A percentile compares a stretch with the other conserved stretches of the same genome.
These are phyloP conservation scores for Dicyrtoma fusca DNA, from an alignment of 2,888 invertebrate species.

Conservation along the genomic window DNA sequence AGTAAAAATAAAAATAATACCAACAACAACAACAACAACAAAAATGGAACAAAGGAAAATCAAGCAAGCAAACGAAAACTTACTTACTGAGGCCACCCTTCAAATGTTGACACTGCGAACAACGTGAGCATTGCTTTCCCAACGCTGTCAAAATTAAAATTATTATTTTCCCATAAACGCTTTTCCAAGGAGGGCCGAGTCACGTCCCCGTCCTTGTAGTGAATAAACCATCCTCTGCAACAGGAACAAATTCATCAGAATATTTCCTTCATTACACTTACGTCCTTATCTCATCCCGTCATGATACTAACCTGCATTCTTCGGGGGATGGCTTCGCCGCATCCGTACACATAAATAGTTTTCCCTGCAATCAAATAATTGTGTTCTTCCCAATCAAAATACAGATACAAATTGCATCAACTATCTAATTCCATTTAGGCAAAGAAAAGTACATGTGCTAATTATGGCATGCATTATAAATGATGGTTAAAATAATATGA, in stretches of 20 bases:
- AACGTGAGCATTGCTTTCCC: slow-evolving; percentile 66
- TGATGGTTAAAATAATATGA: too few species aligned
- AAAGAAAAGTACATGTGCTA: too few species aligned
- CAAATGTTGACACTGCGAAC: slow-evolving; percentile 68
- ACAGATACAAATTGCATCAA: not conserved
- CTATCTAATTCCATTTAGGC: too few species aligned
- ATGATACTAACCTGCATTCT: slow-evolving; percentile 61
- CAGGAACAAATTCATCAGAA: not conserved
- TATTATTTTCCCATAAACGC: slow-evolving; percentile 65
- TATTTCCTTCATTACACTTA: slow-evolving; percentile 55
- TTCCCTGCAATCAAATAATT: slow-evolving; percentile 60
- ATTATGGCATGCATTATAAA: too few species aligned
- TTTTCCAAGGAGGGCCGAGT: slow-evolving; percentile 61
- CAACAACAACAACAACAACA: not conserved
- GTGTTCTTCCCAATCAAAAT: not conserved
- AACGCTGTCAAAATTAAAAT: slow-evolving; percentile 68
- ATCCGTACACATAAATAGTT: slow-evolving; percentile 65
- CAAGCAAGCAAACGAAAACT: slow-evolving; percentile 5
- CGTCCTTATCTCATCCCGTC: too few species aligned
- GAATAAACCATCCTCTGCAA: slow-evolving; percentile 63
- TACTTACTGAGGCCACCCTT: slow-evolving; percentile 67
- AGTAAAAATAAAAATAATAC: not conserved
- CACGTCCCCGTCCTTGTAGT: slow-evolving; percentile 63
- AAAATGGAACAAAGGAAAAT: not conserved
- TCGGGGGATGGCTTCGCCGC: slow-evolving; percentile 63